These are phyloP conservation scores for Sardina pilchardus DNA, from an alignment of 2,113 vertebrate genomes.

Conservation along the genomic window DNA sequence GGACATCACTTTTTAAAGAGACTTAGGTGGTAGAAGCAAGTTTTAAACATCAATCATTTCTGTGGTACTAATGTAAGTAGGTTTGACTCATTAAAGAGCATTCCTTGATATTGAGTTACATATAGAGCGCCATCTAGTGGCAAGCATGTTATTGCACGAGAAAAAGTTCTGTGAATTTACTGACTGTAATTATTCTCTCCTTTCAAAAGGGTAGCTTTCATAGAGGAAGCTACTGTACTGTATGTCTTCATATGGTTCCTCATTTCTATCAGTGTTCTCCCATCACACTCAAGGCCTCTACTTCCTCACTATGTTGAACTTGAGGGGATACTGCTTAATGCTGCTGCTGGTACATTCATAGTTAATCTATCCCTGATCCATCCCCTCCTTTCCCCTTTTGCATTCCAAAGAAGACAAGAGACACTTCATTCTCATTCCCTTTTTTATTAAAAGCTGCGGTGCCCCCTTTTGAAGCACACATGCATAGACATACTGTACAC, in stretches of 20 bases:
- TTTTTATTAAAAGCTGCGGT: constrained; percentile 41
- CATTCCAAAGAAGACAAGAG: neutral
- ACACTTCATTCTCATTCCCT: neutral
- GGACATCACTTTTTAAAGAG: too few species aligned
- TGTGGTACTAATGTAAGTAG: neutral
- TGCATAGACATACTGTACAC: constrained; percentile 34
- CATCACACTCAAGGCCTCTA: too few species aligned
- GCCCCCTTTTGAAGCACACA: constrained; percentile 31
- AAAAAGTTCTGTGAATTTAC: neutral
- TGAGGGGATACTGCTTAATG: neutral
- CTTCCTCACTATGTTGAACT: neutral
- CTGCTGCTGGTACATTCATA: neutral
- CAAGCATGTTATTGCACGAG: neutral
- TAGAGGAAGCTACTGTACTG: too few species aligned
- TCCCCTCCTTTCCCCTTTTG: neutral
- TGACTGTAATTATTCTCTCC: too few species aligned
- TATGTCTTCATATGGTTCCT: too few species aligned
- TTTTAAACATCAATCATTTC: too few species aligned
- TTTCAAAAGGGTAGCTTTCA: neutral
- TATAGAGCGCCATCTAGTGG: neutral
- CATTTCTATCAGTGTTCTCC: too few species aligned
- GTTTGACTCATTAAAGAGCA: neutral
- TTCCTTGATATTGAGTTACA: neutral
- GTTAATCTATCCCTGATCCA: neutral
- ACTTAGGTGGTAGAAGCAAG: neutral